Conservation (phyloP, 2,113 vertebrate species). For the Cervus canadensis region DNA sequence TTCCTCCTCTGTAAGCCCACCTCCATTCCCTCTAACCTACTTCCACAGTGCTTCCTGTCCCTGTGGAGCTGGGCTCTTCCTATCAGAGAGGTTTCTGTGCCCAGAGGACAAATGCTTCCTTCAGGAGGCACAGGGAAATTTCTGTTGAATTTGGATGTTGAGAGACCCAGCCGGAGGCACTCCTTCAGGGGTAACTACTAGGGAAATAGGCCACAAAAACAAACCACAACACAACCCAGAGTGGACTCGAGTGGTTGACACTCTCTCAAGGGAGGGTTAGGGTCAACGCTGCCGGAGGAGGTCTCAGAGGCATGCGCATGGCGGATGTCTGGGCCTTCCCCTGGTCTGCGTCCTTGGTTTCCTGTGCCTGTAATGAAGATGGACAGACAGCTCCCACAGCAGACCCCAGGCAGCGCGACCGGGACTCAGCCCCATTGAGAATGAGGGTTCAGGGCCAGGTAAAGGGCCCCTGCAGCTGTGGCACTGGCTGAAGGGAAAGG, state of each 20-base stretch:
- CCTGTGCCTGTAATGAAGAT: not conserved
- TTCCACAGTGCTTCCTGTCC: not conserved
- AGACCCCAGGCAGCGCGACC: not conserved
- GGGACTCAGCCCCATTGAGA: not conserved
- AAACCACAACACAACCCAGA: not conserved
- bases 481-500: not conserved
- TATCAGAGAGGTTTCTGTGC: not conserved
- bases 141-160: not conserved
- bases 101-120: not conserved
- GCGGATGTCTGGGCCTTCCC: not conserved
- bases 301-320: not conserved
- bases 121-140: not conserved
- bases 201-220: not conserved
- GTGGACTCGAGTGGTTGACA: not conserved
- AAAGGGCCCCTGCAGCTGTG: not conserved
- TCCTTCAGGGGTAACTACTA: not conserved
- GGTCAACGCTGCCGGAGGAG: not conserved
- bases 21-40: not conserved
- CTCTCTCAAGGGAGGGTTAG: not conserved
- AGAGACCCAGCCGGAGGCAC: not conserved
- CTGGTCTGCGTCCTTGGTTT: not conserved
- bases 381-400: not conserved
- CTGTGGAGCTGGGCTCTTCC: not conserved
- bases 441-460: not conserved
- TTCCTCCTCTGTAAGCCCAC: not conserved